phyloP scores from a whole-genome alignment of 2,797 vertebrate genomes.

The Xenopus petersii region DNA sequence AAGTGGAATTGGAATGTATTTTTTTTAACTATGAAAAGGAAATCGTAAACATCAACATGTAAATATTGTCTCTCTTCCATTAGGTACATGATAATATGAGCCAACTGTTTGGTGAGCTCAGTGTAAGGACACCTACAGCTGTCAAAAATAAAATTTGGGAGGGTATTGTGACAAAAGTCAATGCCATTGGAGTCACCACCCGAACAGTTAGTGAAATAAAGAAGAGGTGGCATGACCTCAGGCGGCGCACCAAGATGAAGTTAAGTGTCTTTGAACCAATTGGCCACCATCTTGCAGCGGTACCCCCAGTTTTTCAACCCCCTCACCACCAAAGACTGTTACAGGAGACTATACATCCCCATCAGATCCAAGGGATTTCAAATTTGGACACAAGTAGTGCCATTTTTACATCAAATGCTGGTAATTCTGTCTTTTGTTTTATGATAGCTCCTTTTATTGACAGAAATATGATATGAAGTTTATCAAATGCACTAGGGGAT shows the following conservation, averaged over 20 bases:
- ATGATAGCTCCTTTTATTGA: too few relatives aligned
- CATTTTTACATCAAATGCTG: slow-evolving; percentile 1
- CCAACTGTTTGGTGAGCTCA: slow-evolving; percentile 1
- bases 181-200: slow-evolving; percentile 5
- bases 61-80: neutral
- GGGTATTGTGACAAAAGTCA: neutral
- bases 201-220: neutral
- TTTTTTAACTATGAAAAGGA: too few relatives aligned
- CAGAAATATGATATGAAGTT: too few relatives aligned
- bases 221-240: slow-evolving; percentile 6
- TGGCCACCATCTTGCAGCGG: neutral
- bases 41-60: neutral
- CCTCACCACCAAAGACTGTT: neutral
- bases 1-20: too few relatives aligned
- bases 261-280: neutral
- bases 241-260: neutral
- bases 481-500: too few relatives aligned
- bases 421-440: neutral
- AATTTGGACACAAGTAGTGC: slow-evolving; percentile 1
- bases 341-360: slow-evolving; percentile 1
- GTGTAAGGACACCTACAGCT: slow-evolving; percentile 1
- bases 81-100: neutral
- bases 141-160: slow-evolving; percentile 1
- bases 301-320: neutral
- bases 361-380: neutral